A percentile compares a stretch with the other conserved stretches of the same genome.
Conservation (phyloP, 2,113 vertebrate species). For the Lepisosteus osseus region DNA sequence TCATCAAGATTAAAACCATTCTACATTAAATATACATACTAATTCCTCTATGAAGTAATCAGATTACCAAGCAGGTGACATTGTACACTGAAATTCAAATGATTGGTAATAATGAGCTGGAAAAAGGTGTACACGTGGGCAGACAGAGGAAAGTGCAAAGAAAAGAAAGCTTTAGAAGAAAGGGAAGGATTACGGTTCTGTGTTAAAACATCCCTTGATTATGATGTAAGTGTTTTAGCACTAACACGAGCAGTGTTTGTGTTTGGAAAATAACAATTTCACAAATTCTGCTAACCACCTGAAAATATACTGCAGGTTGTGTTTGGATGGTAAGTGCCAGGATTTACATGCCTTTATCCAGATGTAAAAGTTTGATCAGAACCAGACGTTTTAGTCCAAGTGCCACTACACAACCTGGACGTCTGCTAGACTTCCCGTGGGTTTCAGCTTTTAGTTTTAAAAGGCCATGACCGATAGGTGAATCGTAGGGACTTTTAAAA, state of each 20-base stretch:
- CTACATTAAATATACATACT: slow-evolving; percentile 99
- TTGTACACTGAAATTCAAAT: slow-evolving; percentile 80
- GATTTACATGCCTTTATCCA: slow-evolving; percentile 41
- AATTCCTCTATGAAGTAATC: slow-evolving; percentile 97
- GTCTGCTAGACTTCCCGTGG: neutral
- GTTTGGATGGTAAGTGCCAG: slow-evolving; percentile 42
- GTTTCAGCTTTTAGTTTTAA: slow-evolving; percentile 10
- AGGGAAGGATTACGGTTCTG: slow-evolving; percentile 65
- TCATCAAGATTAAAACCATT: slow-evolving; percentile 97
- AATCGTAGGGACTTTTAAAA: no score
- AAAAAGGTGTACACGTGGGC: slow-evolving; percentile 73
- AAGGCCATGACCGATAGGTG: no score
- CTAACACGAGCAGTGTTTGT: slow-evolving; percentile 23
- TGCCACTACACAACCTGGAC: no score
- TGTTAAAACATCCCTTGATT: slow-evolving; percentile 46
- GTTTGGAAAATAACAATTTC: slow-evolving; percentile 10
- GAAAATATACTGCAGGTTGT: slow-evolving; percentile 37
- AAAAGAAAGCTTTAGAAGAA: slow-evolving; percentile 32
- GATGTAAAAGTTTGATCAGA: slow-evolving; percentile 4
- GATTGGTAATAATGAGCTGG: slow-evolving; percentile 86
- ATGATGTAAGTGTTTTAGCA: slow-evolving; percentile 10
- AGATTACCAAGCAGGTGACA: slow-evolving; percentile 99
- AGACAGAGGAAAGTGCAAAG: slow-evolving; percentile 37
- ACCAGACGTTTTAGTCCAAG: no score
- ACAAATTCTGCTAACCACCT: slow-evolving; percentile 51